These are phyloP conservation scores for Autographa gamma DNA, from an alignment of 2,888 invertebrate genomes.

Conservation along the genomic window DNA sequence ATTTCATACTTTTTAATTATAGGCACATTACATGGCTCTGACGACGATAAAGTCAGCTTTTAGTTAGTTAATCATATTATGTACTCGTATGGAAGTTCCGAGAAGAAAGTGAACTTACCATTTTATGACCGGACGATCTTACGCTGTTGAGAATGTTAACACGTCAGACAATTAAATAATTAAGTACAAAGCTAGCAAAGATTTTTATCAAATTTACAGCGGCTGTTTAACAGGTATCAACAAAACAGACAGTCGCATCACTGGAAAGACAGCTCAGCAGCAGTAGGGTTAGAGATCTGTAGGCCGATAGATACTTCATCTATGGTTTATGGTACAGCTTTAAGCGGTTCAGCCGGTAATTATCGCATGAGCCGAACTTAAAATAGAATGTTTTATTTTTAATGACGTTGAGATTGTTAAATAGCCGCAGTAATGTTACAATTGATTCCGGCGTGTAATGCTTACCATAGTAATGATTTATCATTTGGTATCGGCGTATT, in stretches of 20 bases:
- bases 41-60: conserved; percentile 28
- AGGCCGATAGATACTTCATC: too few relatives aligned
- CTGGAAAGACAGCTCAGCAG: too few relatives aligned
- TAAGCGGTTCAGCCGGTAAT: background rate
- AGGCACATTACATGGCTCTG: conserved; percentile 45
- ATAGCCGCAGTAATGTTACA: conserved; percentile 20
- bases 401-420: conserved; percentile 13
- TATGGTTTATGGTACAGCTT: background rate
- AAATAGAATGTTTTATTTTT: background rate
- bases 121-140: conserved; percentile 3
- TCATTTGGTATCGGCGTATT: conserved; percentile 54
- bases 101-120: background rate
- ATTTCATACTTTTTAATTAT: conserved; percentile 53
- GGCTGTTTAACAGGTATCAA: too few relatives aligned
- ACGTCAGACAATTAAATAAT: background rate
- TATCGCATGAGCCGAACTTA: background rate
- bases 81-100: conserved; percentile 18
- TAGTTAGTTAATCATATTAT: conserved; percentile 35
- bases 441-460: conserved; percentile 46
- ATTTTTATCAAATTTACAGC: too few relatives aligned
- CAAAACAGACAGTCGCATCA: too few relatives aligned
- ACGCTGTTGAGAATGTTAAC: background rate
- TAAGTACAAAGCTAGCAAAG: too few relatives aligned
- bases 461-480: conserved; percentile 57
- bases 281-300: too few relatives aligned